A percentile compares a stretch with the other conserved stretches of the same genome.
phyloP scores from a whole-genome alignment of 2,113 vertebrate species.

The Grus americana region DNA sequence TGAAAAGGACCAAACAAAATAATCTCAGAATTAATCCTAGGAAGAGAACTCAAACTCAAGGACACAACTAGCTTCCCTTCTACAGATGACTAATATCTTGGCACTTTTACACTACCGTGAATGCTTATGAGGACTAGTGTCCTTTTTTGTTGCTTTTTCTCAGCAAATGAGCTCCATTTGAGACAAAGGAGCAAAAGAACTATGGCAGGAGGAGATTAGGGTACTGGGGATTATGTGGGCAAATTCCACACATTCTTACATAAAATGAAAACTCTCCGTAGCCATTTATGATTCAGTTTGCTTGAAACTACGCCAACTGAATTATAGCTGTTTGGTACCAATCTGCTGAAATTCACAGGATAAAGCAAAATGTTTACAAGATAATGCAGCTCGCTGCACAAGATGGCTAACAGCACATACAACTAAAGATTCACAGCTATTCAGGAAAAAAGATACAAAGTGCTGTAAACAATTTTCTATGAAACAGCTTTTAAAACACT shows the following conservation, averaged over 20 bases:
- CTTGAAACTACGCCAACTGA: constrained; percentile 29
- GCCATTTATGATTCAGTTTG: constrained; percentile 23
- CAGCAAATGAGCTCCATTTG: background rate
- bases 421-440: constrained; percentile 40
- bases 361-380: constrained; percentile 55
- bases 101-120: background rate
- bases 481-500: constrained; percentile 29
- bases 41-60: background rate
- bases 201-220: background rate
- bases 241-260: constrained; percentile 1
- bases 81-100: background rate
- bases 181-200: background rate
- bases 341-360: constrained; percentile 35
- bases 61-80: background rate
- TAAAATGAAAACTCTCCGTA: background rate
- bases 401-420: constrained; percentile 27
- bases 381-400: constrained; percentile 13
- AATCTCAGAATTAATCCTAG: background rate
- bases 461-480: constrained; percentile 25
- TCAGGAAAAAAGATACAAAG: constrained; percentile 8
- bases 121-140: background rate
- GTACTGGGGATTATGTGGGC: background rate
- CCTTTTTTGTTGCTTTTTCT: background rate
- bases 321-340: constrained; percentile 43
- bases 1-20: background rate